Conservation (phyloP, 2,113 vertebrate species). For the Myrmecophaga tridactyla region DNA sequence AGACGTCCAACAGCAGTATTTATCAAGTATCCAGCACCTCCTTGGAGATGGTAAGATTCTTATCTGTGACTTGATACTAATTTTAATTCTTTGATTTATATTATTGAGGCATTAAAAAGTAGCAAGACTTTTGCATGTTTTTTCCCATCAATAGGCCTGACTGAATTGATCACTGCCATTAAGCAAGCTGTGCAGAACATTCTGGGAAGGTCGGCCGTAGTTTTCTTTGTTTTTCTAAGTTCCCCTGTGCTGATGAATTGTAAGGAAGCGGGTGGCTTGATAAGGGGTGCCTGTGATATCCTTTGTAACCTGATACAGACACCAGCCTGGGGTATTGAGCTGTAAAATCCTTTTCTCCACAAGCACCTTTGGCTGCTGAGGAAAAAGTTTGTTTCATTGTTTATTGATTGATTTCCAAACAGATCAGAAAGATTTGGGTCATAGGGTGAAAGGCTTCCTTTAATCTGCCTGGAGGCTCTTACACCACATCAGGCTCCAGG, state of each 20-base stretch:
- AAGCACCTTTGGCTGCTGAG: background rate
- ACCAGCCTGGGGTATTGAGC: background rate
- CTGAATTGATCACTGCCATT: slow-evolving; percentile 92
- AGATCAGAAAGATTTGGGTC: slow-evolving; percentile 35
- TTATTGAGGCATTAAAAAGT: background rate
- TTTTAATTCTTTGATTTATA: background rate
- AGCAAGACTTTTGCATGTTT: background rate
- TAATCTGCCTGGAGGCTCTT: slow-evolving; percentile 29
- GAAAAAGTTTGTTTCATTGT: background rate
- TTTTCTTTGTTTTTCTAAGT: slow-evolving; percentile 49
- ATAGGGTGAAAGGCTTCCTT: background rate
- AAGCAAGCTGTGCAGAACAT: slow-evolving; percentile 93
- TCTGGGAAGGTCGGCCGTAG: slow-evolving; percentile 88
- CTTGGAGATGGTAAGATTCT: slow-evolving; percentile 92
- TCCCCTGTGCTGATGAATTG: background rate
- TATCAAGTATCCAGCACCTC: slow-evolving; percentile 98
- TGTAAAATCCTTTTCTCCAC: background rate
- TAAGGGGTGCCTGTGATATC: background rate
- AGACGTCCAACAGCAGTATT: slow-evolving; percentile 97
- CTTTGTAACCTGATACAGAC: background rate
- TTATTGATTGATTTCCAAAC: slow-evolving; percentile 29
- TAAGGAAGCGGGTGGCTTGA: background rate
- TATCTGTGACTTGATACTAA: background rate
- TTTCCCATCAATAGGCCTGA: slow-evolving; percentile 86
- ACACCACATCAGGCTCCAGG: background rate